Base-by-base conservation (phyloP, 2,888 invertebrate genomes). In the Epirrita christyi region DNA sequence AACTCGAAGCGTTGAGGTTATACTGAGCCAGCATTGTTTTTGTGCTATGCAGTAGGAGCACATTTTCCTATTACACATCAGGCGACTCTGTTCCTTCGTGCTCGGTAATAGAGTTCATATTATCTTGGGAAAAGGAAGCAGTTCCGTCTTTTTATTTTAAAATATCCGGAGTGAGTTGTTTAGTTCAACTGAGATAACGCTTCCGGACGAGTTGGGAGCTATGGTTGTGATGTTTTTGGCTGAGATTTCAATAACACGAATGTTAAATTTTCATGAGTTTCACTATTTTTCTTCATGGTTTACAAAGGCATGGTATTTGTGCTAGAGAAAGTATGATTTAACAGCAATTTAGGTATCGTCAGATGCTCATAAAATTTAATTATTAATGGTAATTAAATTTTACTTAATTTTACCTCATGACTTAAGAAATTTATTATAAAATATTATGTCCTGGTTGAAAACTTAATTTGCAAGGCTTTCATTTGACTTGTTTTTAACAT, bases 151-250 rank as follows among this genome's bases (percentile, higher is more conserved):
- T 71, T 68, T 70, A 58, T 55, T 52, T 52, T 58, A 48, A 21
- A 58, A 61, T 71, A 76, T 73, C 78, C 68, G 70, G 77, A 86
- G 85, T 86, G 81, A 88, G 86, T 86, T 88, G 86, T 88, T 86
- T 86, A 85, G 86, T 83, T 85, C 77, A 75, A 78, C 76, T 75
- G 77, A 85, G 86, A 86, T 86, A 87, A 86, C 80, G 80, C 83
- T 84, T 85, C 85, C 83, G 82, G 78, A 70, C 72, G 76, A 80
- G 76, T 77, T 74, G 75, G 75, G 71, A 75, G 76, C 75, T 74
- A 76, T 65, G 76, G 75, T 73, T 77, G 78, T 70, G 75, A 77
- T 74, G 71, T 79, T 75, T 73, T 73, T 71, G 63, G 69, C 64
- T 75, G 76, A 55, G 75, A 73, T 63, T 70, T 75, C 71, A 80